Percentiles rank a stretch among this genome's conserved stretches.
Evolutionary conservation across 2,797 vertebrate species (phyloP).

Genomic region (Melanotaenia maccullochi): DNA sequence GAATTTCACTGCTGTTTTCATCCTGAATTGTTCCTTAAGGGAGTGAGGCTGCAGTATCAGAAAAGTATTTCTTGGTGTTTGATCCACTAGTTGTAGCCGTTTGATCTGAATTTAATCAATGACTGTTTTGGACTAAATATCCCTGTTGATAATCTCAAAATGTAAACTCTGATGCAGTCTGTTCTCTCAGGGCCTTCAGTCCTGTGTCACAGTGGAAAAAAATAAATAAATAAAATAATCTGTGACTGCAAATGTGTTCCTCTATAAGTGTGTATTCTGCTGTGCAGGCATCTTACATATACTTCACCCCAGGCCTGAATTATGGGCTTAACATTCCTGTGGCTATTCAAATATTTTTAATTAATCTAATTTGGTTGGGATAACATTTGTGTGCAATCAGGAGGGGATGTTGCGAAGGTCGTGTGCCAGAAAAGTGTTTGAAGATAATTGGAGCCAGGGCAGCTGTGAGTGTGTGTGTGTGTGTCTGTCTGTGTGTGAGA

Average conservation of each 20-base stretch:
- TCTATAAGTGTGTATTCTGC: constrained; percentile 63
- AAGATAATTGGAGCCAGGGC: constrained; percentile 86
- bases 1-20: constrained; percentile 58
- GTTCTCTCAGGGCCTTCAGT: constrained; percentile 48
- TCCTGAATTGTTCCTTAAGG: constrained; percentile 58
- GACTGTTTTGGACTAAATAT: constrained; percentile 50
- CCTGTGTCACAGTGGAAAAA: constrained; percentile 43
- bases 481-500: constrained; percentile 63
- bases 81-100: constrained; percentile 58
- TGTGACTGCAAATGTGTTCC: constrained; percentile 51
- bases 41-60: constrained; percentile 59
- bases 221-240: constrained; percentile 46
- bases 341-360: constrained; percentile 87
- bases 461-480: constrained; percentile 37
- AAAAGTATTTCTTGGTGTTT: constrained; percentile 51
- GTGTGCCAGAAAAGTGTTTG: constrained; percentile 85
- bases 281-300: constrained; percentile 67
- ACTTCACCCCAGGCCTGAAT: constrained; percentile 76
- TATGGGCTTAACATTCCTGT: constrained; percentile 83
- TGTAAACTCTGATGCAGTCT: constrained; percentile 55
- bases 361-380: constrained; percentile 86
- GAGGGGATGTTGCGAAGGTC: constrained; percentile 83
- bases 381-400: constrained; percentile 87
- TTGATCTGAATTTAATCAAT: constrained; percentile 69
- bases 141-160: constrained; percentile 63